These are phyloP conservation scores for Clitarchus hookeri DNA, from an alignment of 2,888 invertebrate species.

Conservation along the genomic window DNA sequence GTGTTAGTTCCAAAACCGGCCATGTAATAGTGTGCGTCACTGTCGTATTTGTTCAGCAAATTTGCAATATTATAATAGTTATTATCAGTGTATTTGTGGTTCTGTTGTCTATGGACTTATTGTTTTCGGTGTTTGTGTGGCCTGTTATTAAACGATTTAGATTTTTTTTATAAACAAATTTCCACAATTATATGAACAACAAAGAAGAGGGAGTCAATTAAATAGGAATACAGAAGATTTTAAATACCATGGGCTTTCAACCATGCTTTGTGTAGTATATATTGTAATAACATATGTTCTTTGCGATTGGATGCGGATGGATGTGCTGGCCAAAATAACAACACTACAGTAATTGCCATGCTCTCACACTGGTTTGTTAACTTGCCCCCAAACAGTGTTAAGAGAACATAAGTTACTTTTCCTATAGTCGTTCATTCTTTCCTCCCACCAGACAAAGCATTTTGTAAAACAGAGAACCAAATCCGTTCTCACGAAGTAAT, in stretches of 20 bases:
- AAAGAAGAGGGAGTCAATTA: no score
- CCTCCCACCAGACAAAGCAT: not conserved
- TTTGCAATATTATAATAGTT: no score
- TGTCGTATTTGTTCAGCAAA: no score
- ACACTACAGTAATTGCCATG: not conserved
- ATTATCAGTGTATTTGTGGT: no score
- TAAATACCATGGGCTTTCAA: not conserved
- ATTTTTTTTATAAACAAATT: no score
- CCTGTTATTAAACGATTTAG: no score
- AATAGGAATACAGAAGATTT: no score
- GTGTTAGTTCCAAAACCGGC: no score
- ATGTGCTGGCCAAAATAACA: not conserved
- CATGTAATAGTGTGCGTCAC: no score
- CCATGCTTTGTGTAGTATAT: not conserved
- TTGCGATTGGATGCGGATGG: not conserved
- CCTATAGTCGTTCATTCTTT: not conserved
- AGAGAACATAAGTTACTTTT: not conserved
- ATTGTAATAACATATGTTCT: not conserved
- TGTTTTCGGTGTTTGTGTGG: no score
- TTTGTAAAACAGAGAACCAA: not conserved
- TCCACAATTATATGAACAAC: no score
- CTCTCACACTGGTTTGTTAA: not conserved
- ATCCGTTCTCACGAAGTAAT: slow-evolving; percentile 3
- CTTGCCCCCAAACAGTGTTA: not conserved
- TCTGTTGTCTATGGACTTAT: no score